Percentiles rank a stretch among this genome's conserved stretches.
Conservation (phyloP, 1,140 invertebrate species). For the Platorchestia sp. region DNA sequence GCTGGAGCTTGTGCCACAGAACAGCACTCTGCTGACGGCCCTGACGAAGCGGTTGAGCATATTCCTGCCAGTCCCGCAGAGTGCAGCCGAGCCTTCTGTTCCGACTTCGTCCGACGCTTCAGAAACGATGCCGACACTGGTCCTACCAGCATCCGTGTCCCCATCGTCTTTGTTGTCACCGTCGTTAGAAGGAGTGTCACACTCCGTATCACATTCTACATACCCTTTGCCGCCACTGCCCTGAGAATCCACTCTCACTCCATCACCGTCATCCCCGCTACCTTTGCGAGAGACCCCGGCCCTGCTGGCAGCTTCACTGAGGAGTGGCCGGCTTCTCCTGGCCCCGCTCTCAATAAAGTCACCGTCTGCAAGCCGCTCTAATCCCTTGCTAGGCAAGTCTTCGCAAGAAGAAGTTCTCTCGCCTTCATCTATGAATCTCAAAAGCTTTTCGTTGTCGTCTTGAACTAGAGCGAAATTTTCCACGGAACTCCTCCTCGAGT, state of each 20-base stretch:
- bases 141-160: background rate
- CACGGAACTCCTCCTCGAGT: background rate
- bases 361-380: slow-evolving; percentile 14
- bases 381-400: slow-evolving; percentile 11
- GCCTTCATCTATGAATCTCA: slow-evolving; percentile 30
- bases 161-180: slow-evolving; percentile 1
- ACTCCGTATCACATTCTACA: background rate
- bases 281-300: background rate
- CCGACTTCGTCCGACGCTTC: background rate
- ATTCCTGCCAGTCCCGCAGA: background rate
- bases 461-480: background rate
- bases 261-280: background rate
- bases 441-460: background rate
- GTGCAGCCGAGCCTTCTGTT: background rate
- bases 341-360: slow-evolving; percentile 14
- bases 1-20: slow-evolving; percentile 24
- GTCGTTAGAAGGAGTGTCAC: background rate
- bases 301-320: background rate
- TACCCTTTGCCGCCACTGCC: background rate
- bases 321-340: background rate
- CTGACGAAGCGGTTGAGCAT: background rate
- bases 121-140: background rate
- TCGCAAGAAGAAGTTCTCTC: slow-evolving; percentile 28
- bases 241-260: background rate
- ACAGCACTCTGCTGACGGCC: slow-evolving; percentile 6